phyloP scores from a whole-genome alignment of 2,888 invertebrate species.

The Hypercompe scribonia region DNA sequence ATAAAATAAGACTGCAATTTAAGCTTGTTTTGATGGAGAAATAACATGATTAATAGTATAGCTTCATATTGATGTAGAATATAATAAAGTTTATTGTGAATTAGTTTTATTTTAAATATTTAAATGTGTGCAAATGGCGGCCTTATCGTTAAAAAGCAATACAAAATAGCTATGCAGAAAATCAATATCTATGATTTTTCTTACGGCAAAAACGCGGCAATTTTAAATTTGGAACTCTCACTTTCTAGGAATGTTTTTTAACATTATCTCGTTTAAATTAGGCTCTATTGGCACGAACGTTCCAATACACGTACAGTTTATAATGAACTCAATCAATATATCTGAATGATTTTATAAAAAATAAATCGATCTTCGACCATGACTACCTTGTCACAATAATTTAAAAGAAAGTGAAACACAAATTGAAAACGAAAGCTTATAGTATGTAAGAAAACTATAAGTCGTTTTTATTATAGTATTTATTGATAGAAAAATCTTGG shows the following conservation, averaged over 20 bases:
- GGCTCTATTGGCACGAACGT: constrained; percentile 18
- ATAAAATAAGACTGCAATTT: not conserved
- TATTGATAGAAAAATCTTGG: constrained; percentile 1
- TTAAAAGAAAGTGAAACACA: constrained; percentile 53
- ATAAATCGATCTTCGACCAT: constrained; percentile 42
- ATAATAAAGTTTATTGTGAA: too few relatives aligned
- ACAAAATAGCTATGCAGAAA: not conserved
- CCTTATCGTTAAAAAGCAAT: not conserved
- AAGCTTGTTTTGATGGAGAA: not conserved
- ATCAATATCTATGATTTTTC: not conserved
- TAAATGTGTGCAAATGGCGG: too few relatives aligned
- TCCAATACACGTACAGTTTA: constrained; percentile 43
- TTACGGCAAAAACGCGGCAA: not conserved
- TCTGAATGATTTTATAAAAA: constrained; percentile 38
- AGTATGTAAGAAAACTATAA: constrained; percentile 17
- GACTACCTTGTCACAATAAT: constrained; percentile 45
- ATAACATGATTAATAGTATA: not conserved
- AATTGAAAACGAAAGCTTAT: constrained; percentile 55
- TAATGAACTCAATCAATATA: constrained; percentile 29
- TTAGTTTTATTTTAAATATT: too few relatives aligned
- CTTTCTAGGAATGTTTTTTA: not conserved
- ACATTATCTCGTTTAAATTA: not conserved
- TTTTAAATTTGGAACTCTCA: constrained; percentile 4
- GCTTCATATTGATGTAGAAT: too few relatives aligned
- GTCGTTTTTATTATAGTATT: constrained; percentile 15